phyloP scores from a whole-genome alignment of 1,140 invertebrate species.

The Drosophila lowei region DNA sequence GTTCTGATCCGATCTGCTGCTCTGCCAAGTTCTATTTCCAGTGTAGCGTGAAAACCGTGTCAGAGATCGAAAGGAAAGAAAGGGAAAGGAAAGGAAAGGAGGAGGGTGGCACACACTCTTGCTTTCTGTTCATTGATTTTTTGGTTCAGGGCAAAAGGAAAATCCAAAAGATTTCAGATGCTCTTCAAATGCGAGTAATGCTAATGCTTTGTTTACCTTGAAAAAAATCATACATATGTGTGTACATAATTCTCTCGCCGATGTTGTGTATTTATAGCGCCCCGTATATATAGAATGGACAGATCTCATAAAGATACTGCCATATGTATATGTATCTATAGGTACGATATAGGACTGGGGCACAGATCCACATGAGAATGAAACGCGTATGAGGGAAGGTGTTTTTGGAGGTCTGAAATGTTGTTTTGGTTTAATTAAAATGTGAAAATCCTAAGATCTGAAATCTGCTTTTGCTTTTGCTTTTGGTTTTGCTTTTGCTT shows the following conservation, averaged over 20 bases:
- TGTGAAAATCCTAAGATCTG: slow-evolving; percentile 10
- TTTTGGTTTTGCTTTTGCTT: slow-evolving; percentile 47
- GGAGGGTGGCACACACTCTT: slow-evolving; percentile 22
- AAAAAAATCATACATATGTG: slow-evolving; percentile 24
- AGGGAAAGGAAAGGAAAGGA: neutral
- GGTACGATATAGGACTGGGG: slow-evolving; percentile 21
- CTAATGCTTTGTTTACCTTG: slow-evolving; percentile 76
- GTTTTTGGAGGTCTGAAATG: slow-evolving; percentile 28
- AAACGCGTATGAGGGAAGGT: neutral
- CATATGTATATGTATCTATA: slow-evolving; percentile 9
- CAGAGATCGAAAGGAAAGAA: slow-evolving; percentile 12
- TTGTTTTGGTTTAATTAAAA: slow-evolving; percentile 78
- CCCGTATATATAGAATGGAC: slow-evolving; percentile 30
- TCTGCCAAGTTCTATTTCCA: slow-evolving; percentile 64
- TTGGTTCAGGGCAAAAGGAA: slow-evolving; percentile 19
- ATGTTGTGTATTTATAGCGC: slow-evolving; percentile 64
- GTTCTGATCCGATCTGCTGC: slow-evolving; percentile 20
- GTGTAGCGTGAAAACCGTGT: slow-evolving; percentile 57
- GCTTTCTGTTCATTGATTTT: slow-evolving; percentile 38
- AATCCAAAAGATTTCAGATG: slow-evolving; percentile 52
- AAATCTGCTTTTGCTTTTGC: slow-evolving; percentile 40
- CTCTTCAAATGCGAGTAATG: slow-evolving; percentile 35
- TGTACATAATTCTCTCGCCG: slow-evolving; percentile 29
- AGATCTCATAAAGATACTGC: neutral
- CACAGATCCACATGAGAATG: slow-evolving; percentile 1